Evolutionary conservation across 2,888 invertebrate genomes (phyloP).

Genomic region (Hirtodrosophila cameraria): DNA sequence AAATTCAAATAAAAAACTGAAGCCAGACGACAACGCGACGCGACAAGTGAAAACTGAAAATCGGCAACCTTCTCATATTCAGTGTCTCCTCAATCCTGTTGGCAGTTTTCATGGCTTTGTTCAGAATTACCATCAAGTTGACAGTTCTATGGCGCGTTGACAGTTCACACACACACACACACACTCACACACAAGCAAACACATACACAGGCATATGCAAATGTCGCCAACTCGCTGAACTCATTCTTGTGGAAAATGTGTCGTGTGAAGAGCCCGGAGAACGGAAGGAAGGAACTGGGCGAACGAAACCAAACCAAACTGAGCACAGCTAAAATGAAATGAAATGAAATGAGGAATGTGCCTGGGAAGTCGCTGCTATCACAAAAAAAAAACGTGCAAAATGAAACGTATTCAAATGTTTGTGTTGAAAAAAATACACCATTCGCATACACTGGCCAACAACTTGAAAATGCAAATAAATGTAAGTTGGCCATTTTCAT

Average conservation of each 20-base stretch:
- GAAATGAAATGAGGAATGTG: slow-evolving; percentile 73
- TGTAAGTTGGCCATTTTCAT: slow-evolving; percentile 69
- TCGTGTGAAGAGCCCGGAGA: slow-evolving; percentile 67
- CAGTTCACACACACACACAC: slow-evolving; percentile 69
- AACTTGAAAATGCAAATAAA: slow-evolving; percentile 80
- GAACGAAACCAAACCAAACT: slow-evolving; percentile 31
- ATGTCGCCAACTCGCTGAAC: slow-evolving; percentile 69
- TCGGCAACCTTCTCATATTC: slow-evolving; percentile 12
- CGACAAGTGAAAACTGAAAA: slow-evolving; percentile 53
- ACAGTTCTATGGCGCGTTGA: slow-evolving; percentile 82
- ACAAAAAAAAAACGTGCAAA: slow-evolving; percentile 28
- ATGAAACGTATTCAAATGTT: slow-evolving; percentile 42
- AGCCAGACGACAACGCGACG: slow-evolving; percentile 42
- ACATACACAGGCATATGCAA: slow-evolving; percentile 70
- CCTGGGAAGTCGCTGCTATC: slow-evolving; percentile 24
- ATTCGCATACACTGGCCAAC: slow-evolving; percentile 39
- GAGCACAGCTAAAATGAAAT: slow-evolving; percentile 26
- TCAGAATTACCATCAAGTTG: slow-evolving; percentile 81
- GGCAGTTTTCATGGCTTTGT: slow-evolving; percentile 75
- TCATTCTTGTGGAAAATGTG: slow-evolving; percentile 78
- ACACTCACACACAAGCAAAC: slow-evolving; percentile 21
- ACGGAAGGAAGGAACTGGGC: slow-evolving; percentile 76
- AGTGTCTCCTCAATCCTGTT: slow-evolving; percentile 42
- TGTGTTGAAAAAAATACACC: slow-evolving; percentile 23
- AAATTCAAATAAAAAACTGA: background rate